Percentiles rank a stretch among this genome's conserved stretches.
Conservation (phyloP, 92 coral and sea anemone genomes). For the Palythoa heliodiscus region DNA sequence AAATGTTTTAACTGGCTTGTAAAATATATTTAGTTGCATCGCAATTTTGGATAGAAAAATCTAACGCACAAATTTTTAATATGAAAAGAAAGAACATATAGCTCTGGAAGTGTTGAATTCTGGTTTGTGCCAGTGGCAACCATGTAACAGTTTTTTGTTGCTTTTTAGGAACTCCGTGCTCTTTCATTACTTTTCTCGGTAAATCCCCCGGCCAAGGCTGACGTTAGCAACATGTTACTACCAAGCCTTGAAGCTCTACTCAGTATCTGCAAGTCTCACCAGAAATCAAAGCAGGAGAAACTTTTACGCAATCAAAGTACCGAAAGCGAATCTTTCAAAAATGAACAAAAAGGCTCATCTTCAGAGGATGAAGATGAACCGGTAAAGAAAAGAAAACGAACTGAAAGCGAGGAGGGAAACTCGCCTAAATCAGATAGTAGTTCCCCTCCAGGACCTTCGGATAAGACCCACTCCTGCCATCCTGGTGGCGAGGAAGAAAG, state of each 20-base stretch:
- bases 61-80: too few species aligned
- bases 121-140: too few species aligned
- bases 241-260: conserved; percentile 28
- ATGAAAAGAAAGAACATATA: too few species aligned
- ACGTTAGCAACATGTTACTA: conserved; percentile 32
- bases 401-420: conserved; percentile 6
- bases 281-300: conserved; percentile 32
- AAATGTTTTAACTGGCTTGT: too few species aligned
- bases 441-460: conserved; percentile 40
- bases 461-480: neutral
- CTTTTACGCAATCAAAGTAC: conserved; percentile 29
- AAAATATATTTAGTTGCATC: too few species aligned
- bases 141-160: neutral
- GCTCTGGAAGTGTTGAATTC: too few species aligned
- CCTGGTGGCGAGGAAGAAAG: neutral
- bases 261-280: conserved; percentile 32
- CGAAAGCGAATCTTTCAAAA: conserved; percentile 7
- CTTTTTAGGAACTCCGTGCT: conserved; percentile 39
- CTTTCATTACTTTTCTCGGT: conserved; percentile 41
- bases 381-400: conserved; percentile 32
- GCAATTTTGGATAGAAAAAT: too few species aligned
- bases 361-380: conserved; percentile 36
- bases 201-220: conserved; percentile 36
- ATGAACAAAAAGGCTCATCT: conserved; percentile 25
- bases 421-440: conserved; percentile 8